These are phyloP conservation scores for Melanophora roralis DNA, from an alignment of 2,888 invertebrate species.

Conservation along the genomic window DNA sequence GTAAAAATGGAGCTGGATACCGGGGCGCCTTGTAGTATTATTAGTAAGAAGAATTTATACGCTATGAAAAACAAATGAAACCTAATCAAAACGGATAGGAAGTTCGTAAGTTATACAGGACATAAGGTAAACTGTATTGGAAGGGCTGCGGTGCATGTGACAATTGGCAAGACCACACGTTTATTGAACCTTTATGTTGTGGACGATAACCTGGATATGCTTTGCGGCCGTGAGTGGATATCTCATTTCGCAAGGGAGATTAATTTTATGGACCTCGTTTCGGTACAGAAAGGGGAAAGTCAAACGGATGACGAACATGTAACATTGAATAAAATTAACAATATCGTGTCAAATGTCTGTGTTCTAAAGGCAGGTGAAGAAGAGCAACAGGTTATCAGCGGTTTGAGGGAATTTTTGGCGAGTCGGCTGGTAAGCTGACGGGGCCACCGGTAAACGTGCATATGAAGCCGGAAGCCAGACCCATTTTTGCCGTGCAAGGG, in stretches of 20 bases:
- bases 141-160: not conserved
- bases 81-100: not conserved
- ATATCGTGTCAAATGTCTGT: no score
- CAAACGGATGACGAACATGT: no score
- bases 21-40: slow-evolving; percentile 5
- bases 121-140: slow-evolving; percentile 2
- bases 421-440: not conserved
- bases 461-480: not conserved
- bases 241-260: slow-evolving; percentile 11
- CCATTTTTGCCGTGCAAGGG: slow-evolving; percentile 26
- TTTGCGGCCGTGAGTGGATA: slow-evolving; percentile 27
- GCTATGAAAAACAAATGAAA: no score
- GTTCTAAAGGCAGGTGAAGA: no score
- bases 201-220: not conserved
- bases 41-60: not conserved
- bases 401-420: no score
- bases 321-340: not conserved
- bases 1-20: slow-evolving; percentile 19
- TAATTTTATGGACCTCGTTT: slow-evolving; percentile 9
- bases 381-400: no score
- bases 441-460: not conserved
- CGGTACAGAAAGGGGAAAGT: no score
- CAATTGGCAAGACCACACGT: not conserved
- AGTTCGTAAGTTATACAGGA: slow-evolving; percentile 3
- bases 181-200: slow-evolving; percentile 2